Base-by-base conservation (phyloP, 2,888 invertebrate genomes). In the Selenia dentaria region DNA sequence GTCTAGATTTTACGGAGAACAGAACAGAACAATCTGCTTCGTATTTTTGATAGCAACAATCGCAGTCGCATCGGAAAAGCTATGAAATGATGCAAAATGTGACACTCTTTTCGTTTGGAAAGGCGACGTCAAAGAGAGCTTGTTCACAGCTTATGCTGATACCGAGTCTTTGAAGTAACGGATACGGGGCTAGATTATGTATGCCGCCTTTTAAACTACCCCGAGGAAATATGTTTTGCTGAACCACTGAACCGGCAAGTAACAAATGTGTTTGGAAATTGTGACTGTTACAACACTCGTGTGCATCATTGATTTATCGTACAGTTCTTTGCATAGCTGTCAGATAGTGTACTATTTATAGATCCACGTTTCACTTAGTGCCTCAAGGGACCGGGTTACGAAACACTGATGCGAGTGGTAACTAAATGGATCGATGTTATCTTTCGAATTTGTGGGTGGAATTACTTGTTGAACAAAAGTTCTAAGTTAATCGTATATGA, bases 141-240 rank as follows among this genome's bases (percentile, higher is more conserved):
- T 60, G 70, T 70, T 68, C 70, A 51, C 63, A 59, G 73, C 70
- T 74, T 77, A 78, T 79, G 74, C 67, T 76, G 76, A 77, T 77
- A 69, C 66, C 40, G 48, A 72, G 67, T 74, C 79, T 82, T 79
- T 79, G 79, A 75, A 65, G 69, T 70, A 74, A 78, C 66, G 74
- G 67, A 72, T 64, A 64, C 63, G 59, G 58, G 41, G 62, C 70
- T 69, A 70, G 64, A 72, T 70, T 71, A 72, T 72, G 71, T 64
- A 74, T 70, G 67, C 70, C 55, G 63, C 68, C 64, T 74, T 70
- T 68, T 69, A 72, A 67, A 67, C 64, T 66, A 43, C 44, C 33
- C 52, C 41, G 42, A 59, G 46, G 62, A 68, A n/a, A 70, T 71
- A 72, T 69, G 64, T 74, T 68, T 65, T 57, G 62, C 57, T 64